Conservation (phyloP, 2,113 vertebrate species). For the Arizona elegans region DNA sequence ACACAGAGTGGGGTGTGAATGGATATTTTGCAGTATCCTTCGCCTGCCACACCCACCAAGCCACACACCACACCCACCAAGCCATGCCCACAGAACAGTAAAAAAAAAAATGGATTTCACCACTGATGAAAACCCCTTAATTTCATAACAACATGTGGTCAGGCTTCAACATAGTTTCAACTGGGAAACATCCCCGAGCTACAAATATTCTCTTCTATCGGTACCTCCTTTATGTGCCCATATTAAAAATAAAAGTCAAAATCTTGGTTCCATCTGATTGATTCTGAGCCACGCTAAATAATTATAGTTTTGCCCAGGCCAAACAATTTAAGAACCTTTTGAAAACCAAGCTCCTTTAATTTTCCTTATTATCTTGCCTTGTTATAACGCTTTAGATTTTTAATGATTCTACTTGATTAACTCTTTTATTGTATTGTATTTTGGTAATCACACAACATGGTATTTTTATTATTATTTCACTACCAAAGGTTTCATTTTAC, state of each 20-base stretch:
- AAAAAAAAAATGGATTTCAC: too few relatives aligned
- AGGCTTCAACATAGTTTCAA: too few relatives aligned
- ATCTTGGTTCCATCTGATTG: background rate
- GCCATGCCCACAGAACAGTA: too few relatives aligned
- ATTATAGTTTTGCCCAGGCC: background rate
- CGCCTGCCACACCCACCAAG: too few relatives aligned
- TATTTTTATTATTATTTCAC: background rate
- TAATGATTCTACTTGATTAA: background rate
- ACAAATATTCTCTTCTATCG: background rate
- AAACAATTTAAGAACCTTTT: background rate
- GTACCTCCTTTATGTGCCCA: background rate
- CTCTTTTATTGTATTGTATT: background rate
- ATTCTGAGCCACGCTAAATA: background rate
- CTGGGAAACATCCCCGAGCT: too few relatives aligned
- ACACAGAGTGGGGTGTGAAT: too few relatives aligned
- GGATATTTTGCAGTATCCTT: too few relatives aligned
- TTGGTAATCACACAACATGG: background rate
- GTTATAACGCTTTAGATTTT: background rate
- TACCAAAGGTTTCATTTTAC: conserved; percentile 14
- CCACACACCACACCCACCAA: too few relatives aligned
- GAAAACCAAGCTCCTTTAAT: background rate
- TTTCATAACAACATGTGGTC: too few relatives aligned
- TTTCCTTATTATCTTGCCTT: background rate
- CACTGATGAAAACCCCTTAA: too few relatives aligned
- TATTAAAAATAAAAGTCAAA: background rate